phyloP scores from a whole-genome alignment of 2,797 vertebrate species.

The Enteromius afrohamiltoni region DNA sequence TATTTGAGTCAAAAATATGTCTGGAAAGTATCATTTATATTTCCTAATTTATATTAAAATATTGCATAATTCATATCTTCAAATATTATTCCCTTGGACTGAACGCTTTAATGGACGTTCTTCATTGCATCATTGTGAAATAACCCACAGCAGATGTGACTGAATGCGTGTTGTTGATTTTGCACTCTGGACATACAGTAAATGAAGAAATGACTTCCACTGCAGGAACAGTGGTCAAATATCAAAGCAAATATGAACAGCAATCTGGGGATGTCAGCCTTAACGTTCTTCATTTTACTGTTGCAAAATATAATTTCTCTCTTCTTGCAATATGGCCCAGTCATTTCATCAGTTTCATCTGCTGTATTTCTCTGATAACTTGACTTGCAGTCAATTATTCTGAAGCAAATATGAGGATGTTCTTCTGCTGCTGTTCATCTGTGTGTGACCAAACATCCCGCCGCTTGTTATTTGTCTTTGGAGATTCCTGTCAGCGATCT shows the following conservation, averaged over 20 bases:
- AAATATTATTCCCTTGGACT: neutral
- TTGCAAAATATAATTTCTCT: neutral
- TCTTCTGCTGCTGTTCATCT: neutral
- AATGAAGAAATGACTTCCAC: neutral
- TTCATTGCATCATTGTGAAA: neutral
- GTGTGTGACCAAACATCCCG: slow-evolving; percentile 19
- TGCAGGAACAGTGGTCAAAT: neutral
- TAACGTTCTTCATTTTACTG: neutral
- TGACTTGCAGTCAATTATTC: neutral
- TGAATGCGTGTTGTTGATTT: neutral
- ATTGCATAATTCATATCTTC: neutral
- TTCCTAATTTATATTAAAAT: neutral
- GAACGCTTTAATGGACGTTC: neutral
- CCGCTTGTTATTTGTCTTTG: slow-evolving; percentile 7
- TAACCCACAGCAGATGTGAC: neutral
- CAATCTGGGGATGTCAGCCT: neutral
- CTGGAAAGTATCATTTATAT: neutral
- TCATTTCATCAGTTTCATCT: neutral
- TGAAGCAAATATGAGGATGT: neutral
- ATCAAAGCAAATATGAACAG: neutral
- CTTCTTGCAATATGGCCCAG: neutral
- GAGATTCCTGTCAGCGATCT: neutral
- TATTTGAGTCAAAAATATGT: neutral
- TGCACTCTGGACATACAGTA: neutral
- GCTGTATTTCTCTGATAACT: neutral